These are phyloP conservation scores for Sebastes itinus DNA, from an alignment of 2,797 vertebrate species.

Conservation along the genomic window DNA sequence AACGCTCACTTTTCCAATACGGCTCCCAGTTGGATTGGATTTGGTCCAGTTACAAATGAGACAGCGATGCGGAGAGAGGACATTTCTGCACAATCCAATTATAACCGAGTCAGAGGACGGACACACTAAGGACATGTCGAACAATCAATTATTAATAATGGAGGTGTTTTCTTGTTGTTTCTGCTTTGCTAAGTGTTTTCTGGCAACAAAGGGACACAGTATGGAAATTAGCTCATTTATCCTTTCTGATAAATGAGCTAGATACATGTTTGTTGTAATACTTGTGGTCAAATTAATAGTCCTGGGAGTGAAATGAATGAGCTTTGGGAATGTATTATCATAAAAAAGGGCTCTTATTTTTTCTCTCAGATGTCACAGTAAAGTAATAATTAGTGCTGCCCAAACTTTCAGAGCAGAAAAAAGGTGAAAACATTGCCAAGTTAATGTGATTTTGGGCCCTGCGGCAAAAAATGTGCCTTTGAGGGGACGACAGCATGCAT, in stretches of 20 bases:
- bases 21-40: not conserved
- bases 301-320: not conserved
- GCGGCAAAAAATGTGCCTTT: not conserved
- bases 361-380: not conserved
- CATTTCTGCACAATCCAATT: slow-evolving; percentile 15
- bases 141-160: slow-evolving; percentile 36
- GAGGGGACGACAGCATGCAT: not conserved
- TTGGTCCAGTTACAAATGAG: not conserved
- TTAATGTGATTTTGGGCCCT: not conserved
- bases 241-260: not conserved
- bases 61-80: not conserved
- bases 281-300: not conserved
- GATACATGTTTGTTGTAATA: slow-evolving; percentile 7
- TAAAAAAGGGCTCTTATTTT: not conserved
- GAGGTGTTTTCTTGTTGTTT: slow-evolving; percentile 1
- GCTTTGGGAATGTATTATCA: not conserved
- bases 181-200: not conserved
- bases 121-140: slow-evolving; percentile 36
- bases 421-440: not conserved
- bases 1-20: not conserved
- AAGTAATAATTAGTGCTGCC: not conserved
- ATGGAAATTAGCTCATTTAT: slow-evolving; percentile 45
- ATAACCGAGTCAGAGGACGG: not conserved
- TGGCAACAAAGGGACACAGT: not conserved
- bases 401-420: not conserved